These are phyloP conservation scores for Acrocyrtus sp. DNA, from an alignment of 2,888 invertebrate genomes.

Conservation along the genomic window DNA sequence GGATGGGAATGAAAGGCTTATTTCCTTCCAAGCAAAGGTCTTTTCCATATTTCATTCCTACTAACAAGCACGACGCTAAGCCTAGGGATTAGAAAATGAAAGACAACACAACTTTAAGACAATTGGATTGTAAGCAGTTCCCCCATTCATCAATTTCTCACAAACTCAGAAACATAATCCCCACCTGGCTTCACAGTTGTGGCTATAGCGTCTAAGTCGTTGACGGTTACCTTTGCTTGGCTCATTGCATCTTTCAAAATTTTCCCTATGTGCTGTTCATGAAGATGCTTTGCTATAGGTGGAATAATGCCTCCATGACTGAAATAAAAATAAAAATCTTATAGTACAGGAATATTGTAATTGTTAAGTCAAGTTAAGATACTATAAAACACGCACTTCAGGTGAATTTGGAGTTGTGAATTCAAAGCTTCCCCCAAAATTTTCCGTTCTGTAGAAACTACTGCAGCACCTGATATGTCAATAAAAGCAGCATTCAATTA, in stretches of 20 bases:
- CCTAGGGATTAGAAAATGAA: constrained; percentile 68
- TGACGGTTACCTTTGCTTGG: constrained; percentile 71
- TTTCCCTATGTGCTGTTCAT: constrained; percentile 79
- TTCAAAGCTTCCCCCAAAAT: constrained; percentile 83
- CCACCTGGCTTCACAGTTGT: constrained; percentile 86
- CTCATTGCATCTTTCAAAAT: constrained; percentile 77
- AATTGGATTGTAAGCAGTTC: too few relatives aligned
- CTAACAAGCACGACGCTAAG: constrained; percentile 78
- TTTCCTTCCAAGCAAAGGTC: constrained; percentile 74
- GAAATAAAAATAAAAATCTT: constrained; percentile 62
- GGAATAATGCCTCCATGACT: constrained; percentile 92
- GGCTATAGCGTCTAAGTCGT: constrained; percentile 87
- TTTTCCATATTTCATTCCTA: constrained; percentile 87
- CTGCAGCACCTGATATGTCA: constrained; percentile 74
- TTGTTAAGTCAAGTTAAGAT: background rate
- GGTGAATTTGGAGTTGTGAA: constrained; percentile 82
- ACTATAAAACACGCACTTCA: constrained; percentile 74
- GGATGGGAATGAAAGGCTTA: constrained; percentile 92
- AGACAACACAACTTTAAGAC: too few relatives aligned
- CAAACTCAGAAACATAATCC: background rate
- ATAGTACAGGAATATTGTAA: too few relatives aligned
- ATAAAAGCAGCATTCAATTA: background rate
- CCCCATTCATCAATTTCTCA: background rate
- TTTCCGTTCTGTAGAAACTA: constrained; percentile 78
- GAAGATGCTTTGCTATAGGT: constrained; percentile 82